Base-by-base conservation (phyloP, 2,888 invertebrate species). In the Cheilosia vernalis region DNA sequence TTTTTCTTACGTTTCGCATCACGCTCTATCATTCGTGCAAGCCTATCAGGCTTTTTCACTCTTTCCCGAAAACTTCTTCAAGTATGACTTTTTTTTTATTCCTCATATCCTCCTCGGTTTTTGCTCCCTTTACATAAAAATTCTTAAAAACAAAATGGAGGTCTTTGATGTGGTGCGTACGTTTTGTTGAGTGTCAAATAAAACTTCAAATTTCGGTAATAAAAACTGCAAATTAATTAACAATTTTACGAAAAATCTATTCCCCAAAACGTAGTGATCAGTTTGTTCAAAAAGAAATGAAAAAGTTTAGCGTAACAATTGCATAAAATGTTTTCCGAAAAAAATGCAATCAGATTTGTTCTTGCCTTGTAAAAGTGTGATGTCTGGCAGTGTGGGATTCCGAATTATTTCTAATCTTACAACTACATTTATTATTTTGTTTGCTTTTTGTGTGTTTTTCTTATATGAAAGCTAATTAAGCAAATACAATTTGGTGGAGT, bases 81-180 rank as follows among this genome's bases (percentile, higher is more conserved):
- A 70, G 76, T 64, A 56, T 67, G 40, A 74, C 61, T 70, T 72
- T 80, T 60, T 60, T 66, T 47, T 49, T 17, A n/a, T 64, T 79
- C 64, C 72, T 77, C 85, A 72, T 67, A 77, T 85, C 72, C 63
- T 81, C 33, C 72, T 81, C 81, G 85, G 81, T 81, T 85, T 85
- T 81, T 85, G 85, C 81, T 85, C 85, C 85, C 85, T 85, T 80
- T 81, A 81, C 81, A 80, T 80, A 89, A 87, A 88, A 88, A 88
- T 88, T 88, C 87, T 88, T 79, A 74, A 89, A 91, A 92, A 92
- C 92, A 92, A 92, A 92, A 92, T 92, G 92, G 92, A 92, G 92
- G 92, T 91, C 90, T 91, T 90, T 91, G 91, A 91, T 91, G 90
- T 92, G 90, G 91, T 92, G 92, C 92, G 92, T 92, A 90, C 91